Evolutionary conservation across 2,113 vertebrate genomes (phyloP).

Genomic region (Clarias gariepinus): DNA sequence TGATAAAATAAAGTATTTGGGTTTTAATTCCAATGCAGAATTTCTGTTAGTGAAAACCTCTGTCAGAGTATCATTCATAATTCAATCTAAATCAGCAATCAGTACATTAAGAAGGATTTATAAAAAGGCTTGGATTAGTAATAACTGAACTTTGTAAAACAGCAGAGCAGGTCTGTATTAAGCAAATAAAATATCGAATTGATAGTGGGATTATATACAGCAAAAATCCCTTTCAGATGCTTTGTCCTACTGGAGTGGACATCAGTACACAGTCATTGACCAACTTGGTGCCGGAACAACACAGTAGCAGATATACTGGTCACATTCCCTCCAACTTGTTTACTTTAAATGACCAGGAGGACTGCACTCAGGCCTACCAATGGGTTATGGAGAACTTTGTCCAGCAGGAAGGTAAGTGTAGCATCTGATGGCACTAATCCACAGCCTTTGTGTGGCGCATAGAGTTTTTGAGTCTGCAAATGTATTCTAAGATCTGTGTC

Average conservation of each 20-base stretch:
- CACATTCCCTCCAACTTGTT: constrained; percentile 82
- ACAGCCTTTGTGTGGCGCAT: too few relatives aligned
- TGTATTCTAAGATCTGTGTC: background rate
- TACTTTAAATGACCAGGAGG: constrained; percentile 77
- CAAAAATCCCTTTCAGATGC: constrained; percentile 55
- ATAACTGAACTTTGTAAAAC: background rate
- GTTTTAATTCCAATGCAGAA: background rate
- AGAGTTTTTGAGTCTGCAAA: background rate
- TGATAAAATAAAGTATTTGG: background rate
- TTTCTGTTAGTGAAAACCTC: background rate
- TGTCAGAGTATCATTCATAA: background rate
- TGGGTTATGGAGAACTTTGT: constrained; percentile 71
- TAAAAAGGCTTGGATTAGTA: background rate
- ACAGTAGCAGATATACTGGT: constrained; percentile 58
- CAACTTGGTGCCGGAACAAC: constrained; percentile 51
- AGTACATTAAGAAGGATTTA: background rate
- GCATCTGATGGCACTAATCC: constrained; percentile 12
- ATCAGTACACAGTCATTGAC: constrained; percentile 58
- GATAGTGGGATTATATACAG: background rate
- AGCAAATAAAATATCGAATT: background rate
- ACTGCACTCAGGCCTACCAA: constrained; percentile 60
- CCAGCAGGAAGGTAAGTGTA: constrained; percentile 69
- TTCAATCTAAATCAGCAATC: background rate
- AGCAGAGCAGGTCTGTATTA: background rate
- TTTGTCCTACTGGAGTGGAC: constrained; percentile 68